phyloP scores from a whole-genome alignment of 2,113 vertebrate genomes.

The Rhombomys opimus region DNA sequence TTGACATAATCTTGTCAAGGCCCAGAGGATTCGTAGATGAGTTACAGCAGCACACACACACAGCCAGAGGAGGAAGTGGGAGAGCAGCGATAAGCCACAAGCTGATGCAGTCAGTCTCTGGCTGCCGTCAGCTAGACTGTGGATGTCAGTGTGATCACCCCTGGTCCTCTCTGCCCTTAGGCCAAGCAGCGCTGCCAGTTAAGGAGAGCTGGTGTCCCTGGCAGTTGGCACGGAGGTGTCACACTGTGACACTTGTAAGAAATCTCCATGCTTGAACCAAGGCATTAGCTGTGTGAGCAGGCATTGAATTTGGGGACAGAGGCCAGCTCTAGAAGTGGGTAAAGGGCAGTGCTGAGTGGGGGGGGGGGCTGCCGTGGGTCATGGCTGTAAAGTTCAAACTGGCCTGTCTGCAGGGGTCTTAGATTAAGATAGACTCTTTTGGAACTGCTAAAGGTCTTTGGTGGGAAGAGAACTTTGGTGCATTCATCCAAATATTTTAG shows the following conservation, averaged over 20 bases:
- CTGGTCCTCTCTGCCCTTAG: not conserved
- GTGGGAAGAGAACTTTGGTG: not conserved
- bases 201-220: not conserved
- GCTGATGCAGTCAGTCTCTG: not conserved
- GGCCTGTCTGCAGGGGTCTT: not conserved
- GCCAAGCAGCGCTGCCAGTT: not conserved
- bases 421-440: not conserved
- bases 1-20: not conserved
- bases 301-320: not conserved
- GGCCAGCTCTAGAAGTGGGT: not conserved
- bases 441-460: not conserved
- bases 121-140: too few species aligned
- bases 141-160: not conserved
- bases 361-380: not conserved
- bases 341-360: not conserved
- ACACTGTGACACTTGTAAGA: not conserved
- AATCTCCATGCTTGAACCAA: too few species aligned
- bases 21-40: not conserved
- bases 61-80: not conserved
- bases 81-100: not conserved
- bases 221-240: not conserved
- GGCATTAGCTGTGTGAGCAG: not conserved
- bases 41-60: not conserved
- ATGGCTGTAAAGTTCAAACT: not conserved
- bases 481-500: not conserved